Evolutionary conservation across 2,113 vertebrate species (phyloP), one percentile per base, ranked within the genome.

Genomic region (Mugil cephalus): DNA sequence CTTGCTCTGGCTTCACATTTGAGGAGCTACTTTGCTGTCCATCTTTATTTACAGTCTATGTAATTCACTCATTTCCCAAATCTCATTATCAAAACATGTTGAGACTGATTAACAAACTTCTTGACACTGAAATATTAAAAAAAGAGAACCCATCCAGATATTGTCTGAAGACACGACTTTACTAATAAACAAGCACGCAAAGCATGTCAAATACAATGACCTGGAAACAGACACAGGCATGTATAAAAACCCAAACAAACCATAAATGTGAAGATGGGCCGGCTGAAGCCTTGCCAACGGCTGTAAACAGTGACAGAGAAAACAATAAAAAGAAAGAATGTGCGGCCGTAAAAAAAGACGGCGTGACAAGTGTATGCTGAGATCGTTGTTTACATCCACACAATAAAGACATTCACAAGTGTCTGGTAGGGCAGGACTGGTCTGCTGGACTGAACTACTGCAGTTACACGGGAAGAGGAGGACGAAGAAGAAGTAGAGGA

Each of bases 121-220:
- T 2, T 64, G 3, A 53, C 12, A 34, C 10, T 21, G 4, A 21
- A 39, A 10, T 18, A 8, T 42, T 55, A 2, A 74, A 76, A 47
- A 51, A 69, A 77, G 34, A 53, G 6, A 58, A n/a, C 11, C 30
- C 38, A 69, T 24, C 12, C 7, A 9, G 58, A 60, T 50, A 63
- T 69, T 56, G 71, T 64, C 69, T 78, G 80, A 85, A 83, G 78
- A 91, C 78, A 86, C 53, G 77, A 82, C 87, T 93, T 93, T 92
- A 93, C 91, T 92, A 85, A 86, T 86, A 88, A 92, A 92, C 53
- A 73, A 87, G 80, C 69, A 81, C 87, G 86, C 84, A 85, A 74
- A 89, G 83, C 82, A 84, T 81, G 76, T 83, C 54, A 87, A 85
- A 70, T 54, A 89, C 69, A 81, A 59, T 14, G 30, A 47, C 66